A percentile compares a stretch with the other conserved stretches of the same genome.
These are phyloP conservation scores for Dipodomys ordii DNA, from an alignment of 2,113 vertebrate species.

Conservation along the genomic window DNA sequence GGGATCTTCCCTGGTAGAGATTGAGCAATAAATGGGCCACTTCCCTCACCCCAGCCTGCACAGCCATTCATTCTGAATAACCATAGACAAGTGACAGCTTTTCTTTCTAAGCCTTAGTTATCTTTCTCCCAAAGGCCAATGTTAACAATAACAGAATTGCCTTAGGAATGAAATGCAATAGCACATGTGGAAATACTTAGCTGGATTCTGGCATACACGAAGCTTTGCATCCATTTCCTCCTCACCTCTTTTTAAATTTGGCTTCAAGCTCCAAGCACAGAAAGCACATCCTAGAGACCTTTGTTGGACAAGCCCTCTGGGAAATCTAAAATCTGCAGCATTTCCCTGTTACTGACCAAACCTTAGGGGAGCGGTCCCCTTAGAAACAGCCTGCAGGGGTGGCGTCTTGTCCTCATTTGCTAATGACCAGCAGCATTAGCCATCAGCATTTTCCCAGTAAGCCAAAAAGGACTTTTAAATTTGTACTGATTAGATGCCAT, in stretches of 20 bases:
- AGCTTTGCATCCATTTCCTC: background rate
- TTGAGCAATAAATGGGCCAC: background rate
- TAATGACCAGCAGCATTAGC: constrained; percentile 24
- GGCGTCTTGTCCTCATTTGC: background rate
- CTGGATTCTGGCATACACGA: background rate
- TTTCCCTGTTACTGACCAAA: background rate
- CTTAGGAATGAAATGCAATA: background rate
- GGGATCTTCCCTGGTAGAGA: background rate
- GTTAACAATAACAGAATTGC: background rate
- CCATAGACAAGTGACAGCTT: background rate
- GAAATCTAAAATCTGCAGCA: background rate
- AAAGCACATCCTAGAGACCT: constrained; percentile 7
- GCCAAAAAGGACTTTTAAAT: constrained; percentile 28
- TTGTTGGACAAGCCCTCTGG: background rate
- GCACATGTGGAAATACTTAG: background rate
- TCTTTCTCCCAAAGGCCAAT: background rate
- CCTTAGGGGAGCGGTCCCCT: background rate
- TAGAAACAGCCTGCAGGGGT: background rate
- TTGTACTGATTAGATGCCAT: constrained; percentile 20
- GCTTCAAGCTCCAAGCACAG: background rate
- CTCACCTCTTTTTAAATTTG: constrained; percentile 7
- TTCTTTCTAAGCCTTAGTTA: background rate
- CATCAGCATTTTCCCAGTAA: constrained; percentile 7
- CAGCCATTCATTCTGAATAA: background rate
- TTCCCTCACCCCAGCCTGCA: background rate